These are phyloP conservation scores for Vicugna pacos DNA, from an alignment of 2,113 vertebrate species.

Conservation along the genomic window DNA sequence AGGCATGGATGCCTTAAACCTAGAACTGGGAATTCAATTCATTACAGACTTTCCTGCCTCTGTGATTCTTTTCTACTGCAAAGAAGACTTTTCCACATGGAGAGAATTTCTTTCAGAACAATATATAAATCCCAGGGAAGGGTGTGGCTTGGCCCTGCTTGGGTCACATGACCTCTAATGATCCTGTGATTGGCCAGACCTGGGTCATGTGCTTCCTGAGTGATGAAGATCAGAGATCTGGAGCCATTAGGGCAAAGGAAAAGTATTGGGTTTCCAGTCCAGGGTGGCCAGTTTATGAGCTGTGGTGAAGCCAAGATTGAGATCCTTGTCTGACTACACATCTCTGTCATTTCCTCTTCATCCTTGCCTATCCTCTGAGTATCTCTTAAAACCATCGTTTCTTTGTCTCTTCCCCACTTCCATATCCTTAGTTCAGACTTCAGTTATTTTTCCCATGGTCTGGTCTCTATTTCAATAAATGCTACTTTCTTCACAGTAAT, in stretches of 20 bases:
- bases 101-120: neutral
- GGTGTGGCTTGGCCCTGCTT: neutral
- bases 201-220: neutral
- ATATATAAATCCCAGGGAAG: neutral
- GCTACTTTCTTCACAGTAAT: neutral
- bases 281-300: accelerated
- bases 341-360: neutral
- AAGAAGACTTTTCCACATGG: neutral
- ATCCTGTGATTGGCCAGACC: neutral
- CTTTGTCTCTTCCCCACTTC: neutral
- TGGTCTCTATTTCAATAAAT: neutral
- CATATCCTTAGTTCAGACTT: neutral
- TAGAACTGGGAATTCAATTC: neutral
- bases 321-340: neutral
- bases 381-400: neutral
- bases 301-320: neutral
- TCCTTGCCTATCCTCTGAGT: neutral
- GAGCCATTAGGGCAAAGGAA: neutral
- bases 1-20: neutral
- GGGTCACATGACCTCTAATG: neutral
- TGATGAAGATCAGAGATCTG: neutral
- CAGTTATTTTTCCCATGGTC: neutral
- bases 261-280: neutral
- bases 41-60: neutral
- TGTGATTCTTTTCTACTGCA: neutral